phyloP scores from a whole-genome alignment of 2,888 invertebrate genomes.

The Parthenolecanium corni region DNA sequence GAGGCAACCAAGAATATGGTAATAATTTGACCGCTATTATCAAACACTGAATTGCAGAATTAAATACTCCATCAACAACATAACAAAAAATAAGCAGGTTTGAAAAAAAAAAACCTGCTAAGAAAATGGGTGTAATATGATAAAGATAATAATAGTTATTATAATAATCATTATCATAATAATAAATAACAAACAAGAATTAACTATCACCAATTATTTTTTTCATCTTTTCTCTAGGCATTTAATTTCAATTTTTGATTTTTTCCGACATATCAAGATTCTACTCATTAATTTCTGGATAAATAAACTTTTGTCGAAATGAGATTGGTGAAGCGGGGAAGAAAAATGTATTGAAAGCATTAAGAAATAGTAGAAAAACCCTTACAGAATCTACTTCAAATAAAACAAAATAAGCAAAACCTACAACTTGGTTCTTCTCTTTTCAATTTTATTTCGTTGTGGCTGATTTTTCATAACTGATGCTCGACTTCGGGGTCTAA shows the following conservation, averaged over 20 bases:
- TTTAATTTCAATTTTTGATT: conserved; percentile 1
- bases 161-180: background rate
- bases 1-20: conserved; percentile 1
- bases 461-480: background rate
- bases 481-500: conserved; percentile 4
- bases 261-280: too few species aligned
- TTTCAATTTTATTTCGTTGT: conserved; percentile 13
- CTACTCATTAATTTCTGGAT: too few species aligned
- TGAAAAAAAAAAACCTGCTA: conserved; percentile 9
- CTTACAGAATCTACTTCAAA: background rate
- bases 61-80: conserved; percentile 4
- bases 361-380: background rate
- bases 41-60: background rate
- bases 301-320: too few species aligned
- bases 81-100: conserved; percentile 13
- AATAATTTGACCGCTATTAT: background rate
- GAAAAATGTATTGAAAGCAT: background rate
- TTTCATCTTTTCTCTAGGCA: background rate
- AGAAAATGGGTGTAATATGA: too few species aligned
- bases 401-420: background rate
- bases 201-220: conserved; percentile 19
- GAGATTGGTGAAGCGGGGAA: background rate
- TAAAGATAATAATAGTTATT: too few species aligned
- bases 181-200: conserved; percentile 3
- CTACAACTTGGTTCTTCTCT: conserved; percentile 19